Percentiles rank a stretch among this genome's conserved stretches.
phyloP scores from a whole-genome alignment of 2,113 vertebrate genomes.

The Megatriorchis doriae region DNA sequence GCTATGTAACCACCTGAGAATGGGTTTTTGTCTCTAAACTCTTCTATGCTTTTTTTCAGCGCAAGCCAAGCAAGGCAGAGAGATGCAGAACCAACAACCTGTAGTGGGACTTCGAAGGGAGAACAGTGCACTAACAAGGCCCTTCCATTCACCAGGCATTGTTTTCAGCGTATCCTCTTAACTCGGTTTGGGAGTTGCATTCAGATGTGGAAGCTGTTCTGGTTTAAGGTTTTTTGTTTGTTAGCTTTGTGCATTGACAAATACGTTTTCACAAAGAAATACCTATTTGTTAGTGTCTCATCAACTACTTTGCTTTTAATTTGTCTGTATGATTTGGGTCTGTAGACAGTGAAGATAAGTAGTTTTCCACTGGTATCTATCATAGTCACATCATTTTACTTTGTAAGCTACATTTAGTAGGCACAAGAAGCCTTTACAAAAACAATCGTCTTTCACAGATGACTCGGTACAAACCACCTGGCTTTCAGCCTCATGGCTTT shows the following conservation, averaged over 20 bases:
- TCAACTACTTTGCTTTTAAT: neutral
- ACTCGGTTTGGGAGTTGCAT: neutral
- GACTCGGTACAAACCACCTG: neutral
- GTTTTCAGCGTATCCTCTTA: slow-evolving; percentile 97
- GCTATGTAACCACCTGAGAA: neutral
- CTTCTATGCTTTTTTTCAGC: slow-evolving; percentile 65
- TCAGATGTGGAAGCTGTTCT: neutral
- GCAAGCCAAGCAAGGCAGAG: slow-evolving; percentile 72
- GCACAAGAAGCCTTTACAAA: neutral
- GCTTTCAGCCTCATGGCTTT: neutral
- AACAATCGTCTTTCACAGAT: neutral
- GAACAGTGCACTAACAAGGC: slow-evolving; percentile 86
- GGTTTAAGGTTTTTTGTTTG: neutral
- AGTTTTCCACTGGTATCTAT: neutral
- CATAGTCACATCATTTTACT: neutral
- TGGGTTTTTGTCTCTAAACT: neutral
- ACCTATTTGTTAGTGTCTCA: neutral
- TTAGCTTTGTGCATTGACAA: neutral
- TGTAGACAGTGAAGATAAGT: neutral
- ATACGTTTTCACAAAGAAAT: neutral
- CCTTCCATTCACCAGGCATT: slow-evolving; percentile 94
- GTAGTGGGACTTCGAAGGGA: slow-evolving; percentile 87
- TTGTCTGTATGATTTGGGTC: neutral
- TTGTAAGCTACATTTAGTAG: neutral
- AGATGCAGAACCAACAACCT: slow-evolving; percentile 76